Evolutionary conservation across 2,888 invertebrate species (phyloP).

Genomic region (Drosophila niveifrons): DNA sequence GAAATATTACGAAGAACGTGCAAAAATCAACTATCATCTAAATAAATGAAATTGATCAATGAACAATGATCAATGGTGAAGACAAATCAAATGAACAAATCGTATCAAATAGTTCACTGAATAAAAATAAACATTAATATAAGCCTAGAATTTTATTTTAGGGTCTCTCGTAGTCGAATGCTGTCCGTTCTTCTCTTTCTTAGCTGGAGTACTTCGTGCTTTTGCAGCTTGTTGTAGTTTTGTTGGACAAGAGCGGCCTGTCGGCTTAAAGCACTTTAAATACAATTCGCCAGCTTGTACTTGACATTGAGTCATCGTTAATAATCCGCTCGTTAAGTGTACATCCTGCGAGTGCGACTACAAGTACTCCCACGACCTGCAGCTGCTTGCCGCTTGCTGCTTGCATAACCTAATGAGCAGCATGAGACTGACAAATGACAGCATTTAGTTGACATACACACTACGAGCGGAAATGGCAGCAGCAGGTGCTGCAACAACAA

Average conservation of each 20-base stretch:
- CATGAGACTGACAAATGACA: slow-evolving; percentile 53
- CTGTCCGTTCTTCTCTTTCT: too few relatives aligned
- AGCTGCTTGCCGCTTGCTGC: slow-evolving; percentile 42
- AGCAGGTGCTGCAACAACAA: slow-evolving; percentile 39
- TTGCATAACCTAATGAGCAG: slow-evolving; percentile 76
- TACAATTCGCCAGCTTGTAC: slow-evolving; percentile 31
- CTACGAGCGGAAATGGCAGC: slow-evolving; percentile 52
- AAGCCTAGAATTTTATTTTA: too few relatives aligned
- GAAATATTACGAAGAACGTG: too few relatives aligned
- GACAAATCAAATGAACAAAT: too few relatives aligned
- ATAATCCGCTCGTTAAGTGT: slow-evolving; percentile 60
- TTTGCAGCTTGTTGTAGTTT: slow-evolving; percentile 7
- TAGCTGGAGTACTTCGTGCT: neutral
- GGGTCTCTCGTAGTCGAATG: neutral
- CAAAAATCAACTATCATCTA: too few relatives aligned
- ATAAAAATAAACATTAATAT: too few relatives aligned
- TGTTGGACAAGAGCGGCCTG: slow-evolving; percentile 19
- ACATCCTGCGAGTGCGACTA: slow-evolving; percentile 19
- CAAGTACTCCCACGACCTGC: neutral
- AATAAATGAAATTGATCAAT: too few relatives aligned
- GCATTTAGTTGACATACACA: slow-evolving; percentile 51
- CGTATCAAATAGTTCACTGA: too few relatives aligned
- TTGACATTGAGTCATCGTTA: slow-evolving; percentile 69
- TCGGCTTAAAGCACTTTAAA: slow-evolving; percentile 51
- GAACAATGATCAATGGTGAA: too few relatives aligned